Conservation (phyloP, 2,888 invertebrate genomes). For the Rhorus exstirpatorius region DNA sequence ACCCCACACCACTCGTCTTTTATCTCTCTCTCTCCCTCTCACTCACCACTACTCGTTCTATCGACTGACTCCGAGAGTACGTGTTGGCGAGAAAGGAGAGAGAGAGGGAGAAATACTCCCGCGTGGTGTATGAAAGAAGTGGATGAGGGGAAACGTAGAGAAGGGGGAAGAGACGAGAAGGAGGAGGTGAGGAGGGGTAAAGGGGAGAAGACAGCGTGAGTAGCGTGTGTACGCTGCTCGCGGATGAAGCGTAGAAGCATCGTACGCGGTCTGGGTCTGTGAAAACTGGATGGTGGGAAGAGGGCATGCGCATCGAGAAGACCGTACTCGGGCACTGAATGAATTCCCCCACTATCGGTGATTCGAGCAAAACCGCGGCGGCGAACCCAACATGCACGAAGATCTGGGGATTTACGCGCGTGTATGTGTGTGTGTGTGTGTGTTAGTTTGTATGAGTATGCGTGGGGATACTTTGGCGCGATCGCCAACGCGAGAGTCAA, state of each 20-base stretch:
- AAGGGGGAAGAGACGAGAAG: constrained; percentile 37
- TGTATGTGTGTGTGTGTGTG: not conserved
- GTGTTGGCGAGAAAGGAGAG: constrained; percentile 38
- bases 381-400: constrained; percentile 39
- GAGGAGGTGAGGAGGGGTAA: not conserved
- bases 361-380: constrained; percentile 42
- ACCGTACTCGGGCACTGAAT: constrained; percentile 81
- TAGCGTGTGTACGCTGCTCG: constrained; percentile 84
- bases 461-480: constrained; percentile 50
- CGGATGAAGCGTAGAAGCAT: constrained; percentile 69
- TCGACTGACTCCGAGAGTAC: constrained; percentile 59
- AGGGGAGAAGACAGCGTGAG: constrained; percentile 78
- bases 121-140: constrained; percentile 33
- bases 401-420: not conserved
- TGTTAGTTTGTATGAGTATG: not conserved
- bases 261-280: constrained; percentile 69
- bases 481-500: constrained; percentile 64
- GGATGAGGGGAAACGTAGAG: constrained; percentile 41
- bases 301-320: constrained; percentile 80
- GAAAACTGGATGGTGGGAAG: constrained; percentile 69
- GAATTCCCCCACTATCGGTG: constrained; percentile 80
- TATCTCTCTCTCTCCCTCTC: constrained; percentile 36
- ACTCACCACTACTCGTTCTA: constrained; percentile 34
- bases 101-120: constrained; percentile 38
- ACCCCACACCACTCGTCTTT: constrained; percentile 44